These are phyloP conservation scores for Coronaproctus castanopsis DNA, from an alignment of 2,888 invertebrate species.

Conservation along the genomic window DNA sequence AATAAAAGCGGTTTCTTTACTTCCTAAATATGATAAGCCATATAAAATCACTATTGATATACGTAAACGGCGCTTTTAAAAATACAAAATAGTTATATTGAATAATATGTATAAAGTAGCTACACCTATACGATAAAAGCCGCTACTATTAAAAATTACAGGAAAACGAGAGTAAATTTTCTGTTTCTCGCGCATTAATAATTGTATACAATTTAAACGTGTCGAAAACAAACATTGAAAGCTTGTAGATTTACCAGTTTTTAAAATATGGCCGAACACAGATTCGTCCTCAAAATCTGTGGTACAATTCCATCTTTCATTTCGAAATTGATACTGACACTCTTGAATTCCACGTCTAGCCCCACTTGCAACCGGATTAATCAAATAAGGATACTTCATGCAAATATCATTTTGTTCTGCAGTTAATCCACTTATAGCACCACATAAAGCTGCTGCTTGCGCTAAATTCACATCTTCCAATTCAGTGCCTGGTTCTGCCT, in stretches of 20 bases:
- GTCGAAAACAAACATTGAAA: too few species aligned
- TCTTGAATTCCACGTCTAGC: conserved; percentile 63
- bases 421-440: conserved; percentile 25
- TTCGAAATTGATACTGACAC: conserved; percentile 70
- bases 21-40: conserved; percentile 40
- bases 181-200: too few species aligned
- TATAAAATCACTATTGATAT: too few species aligned
- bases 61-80: too few species aligned
- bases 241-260: conserved; percentile 28
- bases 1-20: conserved; percentile 71
- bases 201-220: too few species aligned
- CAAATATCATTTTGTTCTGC: conserved; percentile 44
- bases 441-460: conserved; percentile 23
- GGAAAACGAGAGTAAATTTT: too few species aligned
- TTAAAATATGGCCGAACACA: conserved; percentile 32
- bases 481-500: conserved; percentile 17
- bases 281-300: conserved; percentile 37
- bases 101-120: too few species aligned
- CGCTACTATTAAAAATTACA: too few species aligned
- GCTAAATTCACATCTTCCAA: conserved; percentile 19
- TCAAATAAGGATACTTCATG: conserved; percentile 56
- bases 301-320: conserved; percentile 76
- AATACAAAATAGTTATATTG: too few species aligned
- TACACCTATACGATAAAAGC: too few species aligned
- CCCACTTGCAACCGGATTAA: conserved; percentile 65